Conservation (phyloP, 1,140 invertebrate species). For the Parasteatoda tepidariorum region DNA sequence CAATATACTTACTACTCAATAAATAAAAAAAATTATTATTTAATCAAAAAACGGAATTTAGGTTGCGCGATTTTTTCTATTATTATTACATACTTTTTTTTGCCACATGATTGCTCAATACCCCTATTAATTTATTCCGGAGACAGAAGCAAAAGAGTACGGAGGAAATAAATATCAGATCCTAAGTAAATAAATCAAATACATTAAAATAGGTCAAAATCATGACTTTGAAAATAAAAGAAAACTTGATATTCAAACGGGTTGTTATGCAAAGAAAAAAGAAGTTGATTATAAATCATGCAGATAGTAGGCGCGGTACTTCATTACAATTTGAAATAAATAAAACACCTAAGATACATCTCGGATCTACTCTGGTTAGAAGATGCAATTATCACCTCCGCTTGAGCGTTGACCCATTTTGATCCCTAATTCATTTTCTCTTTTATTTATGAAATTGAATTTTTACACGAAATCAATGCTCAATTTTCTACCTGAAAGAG, state of each 20-base stretch:
- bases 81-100: too few relatives aligned
- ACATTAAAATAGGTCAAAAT: conserved; percentile 56
- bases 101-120: too few relatives aligned
- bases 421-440: conserved; percentile 13
- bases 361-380: not conserved
- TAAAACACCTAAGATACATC: conserved; percentile 4
- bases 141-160: conserved; percentile 6
- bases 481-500: conserved; percentile 8
- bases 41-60: too few relatives aligned
- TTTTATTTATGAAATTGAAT: conserved; percentile 4
- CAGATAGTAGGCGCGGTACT: conserved; percentile 35
- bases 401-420: conserved; percentile 35
- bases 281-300: conserved; percentile 33
- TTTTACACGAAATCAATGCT: conserved; percentile 26
- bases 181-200: conserved; percentile 25
- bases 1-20: too few relatives aligned
- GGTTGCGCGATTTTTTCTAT: too few relatives aligned
- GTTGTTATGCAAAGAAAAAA: conserved; percentile 25
- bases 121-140: conserved; percentile 8
- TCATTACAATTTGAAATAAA: conserved; percentile 36
- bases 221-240: conserved; percentile 57
- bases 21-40: too few relatives aligned
- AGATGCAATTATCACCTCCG: conserved; percentile 55
- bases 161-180: not conserved
- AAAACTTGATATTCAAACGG: conserved; percentile 11